phyloP scores from a whole-genome alignment of 2,797 vertebrate species.

The Dryobates pubescens region DNA sequence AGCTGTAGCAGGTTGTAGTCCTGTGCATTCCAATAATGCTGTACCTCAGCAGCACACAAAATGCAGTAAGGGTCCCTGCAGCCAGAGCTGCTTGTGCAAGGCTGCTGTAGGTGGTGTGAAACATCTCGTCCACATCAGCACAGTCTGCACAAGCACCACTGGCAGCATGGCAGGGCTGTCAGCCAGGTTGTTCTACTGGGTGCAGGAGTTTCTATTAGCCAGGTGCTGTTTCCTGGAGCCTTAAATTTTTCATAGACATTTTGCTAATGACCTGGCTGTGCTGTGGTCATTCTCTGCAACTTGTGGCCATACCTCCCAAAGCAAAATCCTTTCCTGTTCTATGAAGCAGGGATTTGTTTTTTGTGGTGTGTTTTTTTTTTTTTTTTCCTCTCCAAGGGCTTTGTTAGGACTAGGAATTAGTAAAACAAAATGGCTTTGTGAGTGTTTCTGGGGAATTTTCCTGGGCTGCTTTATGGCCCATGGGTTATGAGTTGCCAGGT shows the following conservation, averaged over 20 bases:
- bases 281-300: not conserved
- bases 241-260: fast-evolving
- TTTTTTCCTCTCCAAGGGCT: not conserved
- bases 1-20: not conserved
- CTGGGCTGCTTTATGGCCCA: fast-evolving
- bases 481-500: not conserved
- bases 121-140: fast-evolving
- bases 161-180: not conserved
- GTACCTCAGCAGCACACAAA: fast-evolving
- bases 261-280: not conserved
- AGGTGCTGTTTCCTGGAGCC: not conserved
- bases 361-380: not conserved
- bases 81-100: not conserved
- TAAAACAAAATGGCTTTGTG: not conserved
- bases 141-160: fast-evolving
- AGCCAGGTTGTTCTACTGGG: fast-evolving
- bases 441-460: not conserved
- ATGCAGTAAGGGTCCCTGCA: not conserved
- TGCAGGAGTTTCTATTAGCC: fast-evolving
- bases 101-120: fast-evolving
- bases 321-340: not conserved
- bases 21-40: not conserved
- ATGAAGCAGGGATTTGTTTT: fast-evolving
- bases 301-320: fast-evolving
- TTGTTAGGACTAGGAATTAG: not conserved